Percentiles rank a stretch among this genome's conserved stretches.
Evolutionary conservation across 2,113 vertebrate genomes (phyloP).

Genomic region (Corvus hawaiiensis): DNA sequence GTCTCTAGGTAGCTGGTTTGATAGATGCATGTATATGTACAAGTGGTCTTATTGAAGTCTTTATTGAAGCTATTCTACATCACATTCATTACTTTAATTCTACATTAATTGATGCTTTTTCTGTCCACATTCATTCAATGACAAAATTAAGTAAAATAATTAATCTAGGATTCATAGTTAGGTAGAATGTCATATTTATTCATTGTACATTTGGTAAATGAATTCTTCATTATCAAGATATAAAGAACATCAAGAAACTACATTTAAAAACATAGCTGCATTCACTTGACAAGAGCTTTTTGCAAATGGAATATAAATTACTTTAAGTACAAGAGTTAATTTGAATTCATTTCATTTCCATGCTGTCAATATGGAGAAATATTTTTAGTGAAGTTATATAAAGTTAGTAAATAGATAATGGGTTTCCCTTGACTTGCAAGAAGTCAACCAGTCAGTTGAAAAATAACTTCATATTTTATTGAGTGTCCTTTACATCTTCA

Average conservation of each 20-base stretch:
- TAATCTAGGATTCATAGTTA: neutral
- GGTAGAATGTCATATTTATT: constrained; percentile 20
- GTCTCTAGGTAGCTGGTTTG: neutral
- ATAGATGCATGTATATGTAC: neutral
- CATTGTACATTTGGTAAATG: neutral
- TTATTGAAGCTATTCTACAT: constrained; percentile 18
- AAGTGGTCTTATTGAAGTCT: neutral
- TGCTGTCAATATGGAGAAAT: neutral
- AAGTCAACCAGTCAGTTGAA: constrained; percentile 12
- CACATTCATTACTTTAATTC: constrained; percentile 26
- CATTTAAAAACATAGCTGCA: neutral
- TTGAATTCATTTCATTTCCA: neutral
- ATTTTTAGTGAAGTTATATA: neutral
- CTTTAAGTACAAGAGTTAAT: neutral
- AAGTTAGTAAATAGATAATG: constrained; percentile 9
- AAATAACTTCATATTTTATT: constrained; percentile 41
- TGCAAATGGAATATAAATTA: neutral
- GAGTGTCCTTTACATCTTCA: constrained; percentile 11
- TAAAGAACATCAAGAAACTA: neutral
- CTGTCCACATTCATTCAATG: neutral
- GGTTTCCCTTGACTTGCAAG: neutral
- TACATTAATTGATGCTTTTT: constrained; percentile 2
- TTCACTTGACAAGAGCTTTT: neutral
- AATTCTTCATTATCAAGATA: constrained; percentile 30
- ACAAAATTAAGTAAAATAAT: constrained; percentile 26